Evolutionary conservation across 2,113 vertebrate genomes (phyloP).

Genomic region (Terrapene triunguis): DNA sequence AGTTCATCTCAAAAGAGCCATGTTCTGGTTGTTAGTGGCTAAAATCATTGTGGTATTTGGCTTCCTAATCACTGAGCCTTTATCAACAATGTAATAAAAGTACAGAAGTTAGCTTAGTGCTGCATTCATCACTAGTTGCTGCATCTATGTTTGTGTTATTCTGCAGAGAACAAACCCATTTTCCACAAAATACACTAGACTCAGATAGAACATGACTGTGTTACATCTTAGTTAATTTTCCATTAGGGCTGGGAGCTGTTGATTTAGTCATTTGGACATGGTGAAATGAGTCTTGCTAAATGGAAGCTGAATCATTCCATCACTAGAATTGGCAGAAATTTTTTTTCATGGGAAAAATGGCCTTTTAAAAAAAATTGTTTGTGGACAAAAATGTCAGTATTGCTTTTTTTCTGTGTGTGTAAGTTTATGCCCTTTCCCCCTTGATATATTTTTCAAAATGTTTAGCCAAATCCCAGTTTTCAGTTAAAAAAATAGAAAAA

Average conservation of each 20-base stretch:
- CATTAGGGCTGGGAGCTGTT: neutral
- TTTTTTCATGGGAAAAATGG: neutral
- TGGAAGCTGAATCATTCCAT: neutral
- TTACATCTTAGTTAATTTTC: neutral
- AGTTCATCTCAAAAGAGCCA: neutral
- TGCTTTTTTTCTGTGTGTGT: neutral
- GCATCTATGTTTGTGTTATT: neutral
- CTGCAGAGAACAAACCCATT: neutral
- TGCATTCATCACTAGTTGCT: rapidly evolving
- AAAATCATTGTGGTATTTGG: rapidly evolving
- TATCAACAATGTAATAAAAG: neutral
- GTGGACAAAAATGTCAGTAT: neutral
- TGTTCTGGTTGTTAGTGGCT: neutral
- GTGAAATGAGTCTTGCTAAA: neutral
- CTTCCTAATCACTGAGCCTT: neutral
- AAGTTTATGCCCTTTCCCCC: neutral
- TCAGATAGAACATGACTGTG: neutral
- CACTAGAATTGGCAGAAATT: neutral
- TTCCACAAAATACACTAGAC: neutral
- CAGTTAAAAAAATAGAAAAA: rapidly evolving
- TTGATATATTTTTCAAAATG: neutral
- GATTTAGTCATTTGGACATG: neutral
- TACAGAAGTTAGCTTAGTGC: neutral
- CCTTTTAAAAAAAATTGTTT: rapidly evolving
- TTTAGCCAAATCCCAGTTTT: neutral